A percentile compares a stretch with the other conserved stretches of the same genome.
Evolutionary conservation across 2,797 vertebrate species (phyloP).

Genomic region (Artibeus jamaicensis): DNA sequence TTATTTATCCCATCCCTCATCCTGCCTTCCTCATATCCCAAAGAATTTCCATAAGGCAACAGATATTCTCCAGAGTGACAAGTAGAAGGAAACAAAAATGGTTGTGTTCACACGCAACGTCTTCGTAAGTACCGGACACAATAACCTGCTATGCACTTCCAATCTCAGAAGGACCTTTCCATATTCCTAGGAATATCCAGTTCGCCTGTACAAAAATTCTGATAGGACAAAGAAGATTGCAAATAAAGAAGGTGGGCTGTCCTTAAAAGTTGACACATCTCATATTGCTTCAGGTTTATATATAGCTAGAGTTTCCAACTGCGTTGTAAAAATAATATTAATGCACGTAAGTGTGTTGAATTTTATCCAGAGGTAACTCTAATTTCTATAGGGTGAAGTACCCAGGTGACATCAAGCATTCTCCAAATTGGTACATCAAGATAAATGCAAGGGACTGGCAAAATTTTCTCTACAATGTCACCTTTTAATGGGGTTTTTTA

Average conservation of each 20-base stretch:
- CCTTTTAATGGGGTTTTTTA: not conserved
- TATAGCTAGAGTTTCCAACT: not conserved
- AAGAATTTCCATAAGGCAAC: not conserved
- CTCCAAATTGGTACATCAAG: not conserved
- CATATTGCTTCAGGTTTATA: not conserved
- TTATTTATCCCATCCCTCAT: not conserved
- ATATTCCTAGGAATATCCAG: not conserved
- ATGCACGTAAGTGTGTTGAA: not conserved
- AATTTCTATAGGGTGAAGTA: not conserved
- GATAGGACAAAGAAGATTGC: not conserved
- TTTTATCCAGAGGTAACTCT: not conserved
- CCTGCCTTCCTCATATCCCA: not conserved
- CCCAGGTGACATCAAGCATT: not conserved
- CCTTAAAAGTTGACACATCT: not conserved
- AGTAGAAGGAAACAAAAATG: slow-evolving; percentile 18
- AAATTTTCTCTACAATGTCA: not conserved
- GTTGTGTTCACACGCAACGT: not conserved
- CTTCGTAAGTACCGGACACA: not conserved
- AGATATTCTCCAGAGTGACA: not conserved
- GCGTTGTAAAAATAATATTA: not conserved
- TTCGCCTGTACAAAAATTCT: not conserved
- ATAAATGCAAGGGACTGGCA: not conserved
- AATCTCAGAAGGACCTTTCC: not conserved
- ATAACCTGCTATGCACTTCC: not conserved
- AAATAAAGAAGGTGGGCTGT: not conserved